These are phyloP conservation scores for Canis aureus DNA, from an alignment of 2,113 vertebrate species.

Conservation along the genomic window DNA sequence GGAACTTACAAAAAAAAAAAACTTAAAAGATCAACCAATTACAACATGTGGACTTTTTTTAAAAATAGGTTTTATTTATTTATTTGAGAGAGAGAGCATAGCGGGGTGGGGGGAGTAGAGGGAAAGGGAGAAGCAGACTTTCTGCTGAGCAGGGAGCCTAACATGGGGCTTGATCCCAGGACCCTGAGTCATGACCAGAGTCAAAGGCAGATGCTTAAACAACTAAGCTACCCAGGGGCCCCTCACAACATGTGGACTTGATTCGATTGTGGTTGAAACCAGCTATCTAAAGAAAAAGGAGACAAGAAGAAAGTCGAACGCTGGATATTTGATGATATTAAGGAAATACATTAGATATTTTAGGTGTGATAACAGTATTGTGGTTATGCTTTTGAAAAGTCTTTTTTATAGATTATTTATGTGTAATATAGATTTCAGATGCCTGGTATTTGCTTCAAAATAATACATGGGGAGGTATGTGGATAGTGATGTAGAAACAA, in stretches of 20 bases:
- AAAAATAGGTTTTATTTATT: no score
- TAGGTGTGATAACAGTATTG: not conserved
- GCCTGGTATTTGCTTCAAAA: slow-evolving; percentile 17
- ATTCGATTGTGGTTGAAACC: not conserved
- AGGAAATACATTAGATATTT: slow-evolving; percentile 11
- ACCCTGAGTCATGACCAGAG: no score
- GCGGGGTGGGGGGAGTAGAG: no score
- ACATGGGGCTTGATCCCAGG: no score
- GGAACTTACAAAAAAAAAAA: not conserved
- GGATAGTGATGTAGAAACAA: not conserved
- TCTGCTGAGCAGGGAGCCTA: no score
- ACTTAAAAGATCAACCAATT: not conserved
- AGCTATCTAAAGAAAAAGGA: not conserved
- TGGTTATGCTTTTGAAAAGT: not conserved
- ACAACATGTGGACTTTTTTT: not conserved
- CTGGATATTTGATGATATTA: not conserved
- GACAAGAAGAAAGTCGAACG: slow-evolving; percentile 1
- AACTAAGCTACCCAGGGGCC: no score
- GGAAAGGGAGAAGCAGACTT: no score
- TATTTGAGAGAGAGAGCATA: no score
- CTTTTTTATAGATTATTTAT: not conserved
- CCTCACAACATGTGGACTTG: not conserved
- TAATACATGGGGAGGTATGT: not conserved
- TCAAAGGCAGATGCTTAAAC: no score
- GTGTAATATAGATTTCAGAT: slow-evolving; percentile 12